phyloP scores from a whole-genome alignment of 2,113 vertebrate species.

The Ramphastos sulfuratus region DNA sequence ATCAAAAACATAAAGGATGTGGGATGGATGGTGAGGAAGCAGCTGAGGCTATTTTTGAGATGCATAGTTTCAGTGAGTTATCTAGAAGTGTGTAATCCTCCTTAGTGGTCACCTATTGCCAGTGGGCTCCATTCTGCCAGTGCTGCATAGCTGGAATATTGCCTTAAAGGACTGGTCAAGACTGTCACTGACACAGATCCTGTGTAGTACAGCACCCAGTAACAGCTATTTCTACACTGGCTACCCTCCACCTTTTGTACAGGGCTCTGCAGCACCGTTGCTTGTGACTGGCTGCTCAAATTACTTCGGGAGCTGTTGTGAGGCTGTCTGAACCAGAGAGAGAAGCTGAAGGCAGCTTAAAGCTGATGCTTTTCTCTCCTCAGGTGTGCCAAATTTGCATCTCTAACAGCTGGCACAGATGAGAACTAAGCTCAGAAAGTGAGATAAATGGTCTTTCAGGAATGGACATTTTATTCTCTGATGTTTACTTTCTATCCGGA shows the following conservation, averaged over 20 bases:
- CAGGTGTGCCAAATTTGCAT: background rate
- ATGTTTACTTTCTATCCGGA: background rate
- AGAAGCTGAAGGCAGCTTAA: background rate
- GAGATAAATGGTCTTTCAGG: conserved; percentile 10
- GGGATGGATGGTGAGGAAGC: conserved; percentile 74
- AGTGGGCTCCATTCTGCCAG: background rate
- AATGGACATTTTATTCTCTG: background rate
- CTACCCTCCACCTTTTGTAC: background rate
- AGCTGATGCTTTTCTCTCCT: background rate
- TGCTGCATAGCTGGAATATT: background rate
- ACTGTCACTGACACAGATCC: background rate
- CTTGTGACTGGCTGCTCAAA: background rate
- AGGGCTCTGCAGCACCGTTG: background rate
- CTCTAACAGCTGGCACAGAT: background rate
- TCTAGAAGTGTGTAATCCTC: background rate
- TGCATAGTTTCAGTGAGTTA: background rate
- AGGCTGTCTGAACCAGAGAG: background rate
- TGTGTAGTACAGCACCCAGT: background rate
- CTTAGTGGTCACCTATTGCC: background rate
- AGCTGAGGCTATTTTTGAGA: conserved; percentile 52
- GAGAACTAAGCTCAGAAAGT: background rate
- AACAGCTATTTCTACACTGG: background rate
- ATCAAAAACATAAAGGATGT: conserved; percentile 55
- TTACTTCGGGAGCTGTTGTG: background rate
- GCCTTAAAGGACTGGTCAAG: background rate